Conservation (phyloP, 2,113 vertebrate genomes). For the Climacteris rufus region DNA sequence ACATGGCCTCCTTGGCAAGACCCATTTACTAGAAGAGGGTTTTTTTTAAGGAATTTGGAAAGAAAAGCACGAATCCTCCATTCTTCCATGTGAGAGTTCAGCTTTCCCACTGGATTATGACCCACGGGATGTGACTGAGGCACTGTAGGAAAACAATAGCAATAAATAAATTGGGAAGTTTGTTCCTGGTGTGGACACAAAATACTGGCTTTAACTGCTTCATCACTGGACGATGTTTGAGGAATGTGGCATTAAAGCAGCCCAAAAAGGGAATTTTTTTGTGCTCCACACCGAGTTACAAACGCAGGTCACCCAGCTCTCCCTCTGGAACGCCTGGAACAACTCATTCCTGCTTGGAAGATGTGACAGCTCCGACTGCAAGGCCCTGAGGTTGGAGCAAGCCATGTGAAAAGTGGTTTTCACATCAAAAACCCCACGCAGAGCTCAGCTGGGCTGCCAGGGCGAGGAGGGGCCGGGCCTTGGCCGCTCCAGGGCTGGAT, state of each 20-base stretch:
- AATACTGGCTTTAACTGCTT: not conserved
- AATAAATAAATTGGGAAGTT: not conserved
- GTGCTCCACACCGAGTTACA: not conserved
- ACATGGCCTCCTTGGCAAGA: not conserved
- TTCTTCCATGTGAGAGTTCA: not conserved
- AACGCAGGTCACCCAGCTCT: not conserved
- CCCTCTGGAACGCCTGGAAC: not conserved
- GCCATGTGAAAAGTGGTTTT: not conserved
- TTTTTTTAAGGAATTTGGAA: not conserved
- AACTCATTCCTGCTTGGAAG: not conserved
- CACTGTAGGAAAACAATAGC: not conserved
- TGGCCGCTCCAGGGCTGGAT: not conserved
- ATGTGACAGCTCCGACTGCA: not conserved
- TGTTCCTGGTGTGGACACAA: not conserved
- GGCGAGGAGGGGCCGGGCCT: not conserved
- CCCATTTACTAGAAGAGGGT: not conserved
- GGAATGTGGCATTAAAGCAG: not conserved
- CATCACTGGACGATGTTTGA: accelerated
- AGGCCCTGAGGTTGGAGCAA: not conserved
- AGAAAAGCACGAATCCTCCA: not conserved
- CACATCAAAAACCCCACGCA: not conserved
- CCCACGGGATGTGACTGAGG: not conserved
- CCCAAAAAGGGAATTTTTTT: not conserved
- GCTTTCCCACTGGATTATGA: not conserved
- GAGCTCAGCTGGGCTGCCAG: not conserved